A percentile compares a stretch with the other conserved stretches of the same genome.
These are phyloP conservation scores for Drosophila anomalata DNA, from an alignment of 2,888 invertebrate species.

Conservation along the genomic window DNA sequence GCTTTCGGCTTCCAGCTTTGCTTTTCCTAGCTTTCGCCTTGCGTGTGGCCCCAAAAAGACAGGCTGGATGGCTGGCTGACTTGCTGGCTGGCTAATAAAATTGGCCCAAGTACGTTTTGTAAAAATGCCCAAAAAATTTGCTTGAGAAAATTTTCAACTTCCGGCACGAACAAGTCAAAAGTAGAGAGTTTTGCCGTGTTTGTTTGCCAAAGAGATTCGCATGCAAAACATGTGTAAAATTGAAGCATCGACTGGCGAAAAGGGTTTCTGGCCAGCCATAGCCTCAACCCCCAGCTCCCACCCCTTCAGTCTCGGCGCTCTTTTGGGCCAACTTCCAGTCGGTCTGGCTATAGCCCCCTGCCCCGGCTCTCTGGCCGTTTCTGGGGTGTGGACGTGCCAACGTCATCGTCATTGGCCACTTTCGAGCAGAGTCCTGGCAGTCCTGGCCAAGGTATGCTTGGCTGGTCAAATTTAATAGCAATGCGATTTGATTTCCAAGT, in stretches of 20 bases:
- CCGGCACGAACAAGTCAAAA: conserved; percentile 55
- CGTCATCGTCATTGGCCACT: conserved; percentile 48
- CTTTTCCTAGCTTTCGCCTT: conserved; percentile 24
- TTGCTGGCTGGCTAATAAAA: conserved; percentile 61
- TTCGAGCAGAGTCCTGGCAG: conserved; percentile 14
- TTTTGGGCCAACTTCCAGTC: neutral
- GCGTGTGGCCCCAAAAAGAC: conserved; percentile 50
- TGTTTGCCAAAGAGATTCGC: conserved; percentile 47
- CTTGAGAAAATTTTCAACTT: conserved; percentile 67
- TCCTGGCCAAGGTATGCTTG: conserved; percentile 55
- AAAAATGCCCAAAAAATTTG: conserved; percentile 70
- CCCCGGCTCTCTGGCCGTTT: neutral
- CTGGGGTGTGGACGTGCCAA: conserved; percentile 43
- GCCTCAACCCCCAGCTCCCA: no score
- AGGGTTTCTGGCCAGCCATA: conserved; percentile 1
- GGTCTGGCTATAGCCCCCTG: no score
- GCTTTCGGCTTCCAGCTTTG: conserved; percentile 30
- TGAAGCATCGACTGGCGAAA: conserved; percentile 45
- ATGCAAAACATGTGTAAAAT: conserved; percentile 60
- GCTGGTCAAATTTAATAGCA: conserved; percentile 67
- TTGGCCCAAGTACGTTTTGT: conserved; percentile 72
- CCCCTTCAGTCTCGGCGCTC: no score
- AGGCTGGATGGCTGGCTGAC: neutral
- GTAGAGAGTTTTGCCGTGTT: conserved; percentile 26
- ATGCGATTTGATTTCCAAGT: conserved; percentile 58